Evolutionary conservation across 2,797 vertebrate species (phyloP), one percentile per base, ranked within the genome.

Genomic region (Aldrovandia affinis): DNA sequence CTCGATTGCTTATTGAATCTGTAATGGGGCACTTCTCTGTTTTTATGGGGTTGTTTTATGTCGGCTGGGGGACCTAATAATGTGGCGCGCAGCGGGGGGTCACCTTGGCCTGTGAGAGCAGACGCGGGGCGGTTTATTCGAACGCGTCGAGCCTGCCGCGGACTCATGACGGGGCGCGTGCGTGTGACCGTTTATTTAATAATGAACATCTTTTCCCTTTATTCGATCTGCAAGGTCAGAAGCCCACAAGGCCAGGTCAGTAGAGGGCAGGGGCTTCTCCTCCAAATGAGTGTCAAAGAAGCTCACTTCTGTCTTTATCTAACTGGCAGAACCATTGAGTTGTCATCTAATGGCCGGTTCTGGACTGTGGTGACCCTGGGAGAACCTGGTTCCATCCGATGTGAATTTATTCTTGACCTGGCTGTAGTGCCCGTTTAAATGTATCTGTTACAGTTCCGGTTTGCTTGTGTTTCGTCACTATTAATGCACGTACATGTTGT

Each of bases 81-180:
- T 88, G 77, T 81, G 88, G 88, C 84, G 88, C 86, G 83, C 84
- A 83, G 55, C 0, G 65, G 22, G 65, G 22, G 73, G 83, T 93
- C 90, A 93, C 92, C 90, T 92, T 93, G 89, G 80, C 78, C 42
- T 70, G 52, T 18, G 75, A 25, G 28, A 33, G 52, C n/a, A 75
- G 52, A 6, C 8, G 18, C 25, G n/a, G 18, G 7, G 59, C 6
- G 59, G 80, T 42, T 65, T 7, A 30, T 73, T 30, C 61, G 28
- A 50, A 25, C 81, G n/a, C 22, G 70, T 52, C 36, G 30, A 54
- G 77, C 77, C 28, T 28, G 6, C 77, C n/a, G 50, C 44, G 5
- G 44, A 15, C 9, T 20, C n/a, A 20, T 6, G 12, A n/a, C 28
- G 75, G n/a, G 2, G 33, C 77, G 57, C 47, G 15, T 20, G 42